A percentile compares a stretch with the other conserved stretches of the same genome.
These are phyloP conservation scores for Allygus modestus DNA, from an alignment of 2,888 invertebrate genomes.

Conservation along the genomic window DNA sequence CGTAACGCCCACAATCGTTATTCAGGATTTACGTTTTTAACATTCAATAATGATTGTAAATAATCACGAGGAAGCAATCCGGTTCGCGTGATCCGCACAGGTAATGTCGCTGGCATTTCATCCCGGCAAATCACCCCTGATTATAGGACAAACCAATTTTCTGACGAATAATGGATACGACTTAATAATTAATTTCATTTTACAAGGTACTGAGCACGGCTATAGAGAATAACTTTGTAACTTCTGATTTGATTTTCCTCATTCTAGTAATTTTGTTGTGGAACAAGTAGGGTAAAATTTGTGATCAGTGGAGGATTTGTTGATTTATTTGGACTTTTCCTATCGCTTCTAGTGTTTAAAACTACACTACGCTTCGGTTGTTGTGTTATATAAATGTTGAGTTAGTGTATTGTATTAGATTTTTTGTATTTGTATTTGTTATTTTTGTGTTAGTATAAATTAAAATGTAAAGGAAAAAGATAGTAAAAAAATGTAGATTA, in stretches of 20 bases:
- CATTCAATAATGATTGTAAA: not conserved
- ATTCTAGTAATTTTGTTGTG: not conserved
- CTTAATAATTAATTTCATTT: constrained; percentile 28
- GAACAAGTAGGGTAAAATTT: no score
- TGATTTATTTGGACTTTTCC: no score
- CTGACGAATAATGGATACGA: constrained; percentile 33
- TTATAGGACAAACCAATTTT: constrained; percentile 42
- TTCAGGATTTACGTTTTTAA: not conserved
- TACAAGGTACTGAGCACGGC: not conserved
- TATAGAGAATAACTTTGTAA: not conserved
- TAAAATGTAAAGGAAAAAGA: no score
- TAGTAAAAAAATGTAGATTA: no score
- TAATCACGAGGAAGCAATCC: constrained; percentile 1
- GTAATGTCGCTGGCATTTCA: constrained; percentile 13
- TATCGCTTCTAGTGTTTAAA: no score
- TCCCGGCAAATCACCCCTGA: constrained; percentile 3
- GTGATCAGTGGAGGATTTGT: no score
- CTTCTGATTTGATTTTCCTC: not conserved
- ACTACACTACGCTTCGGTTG: no score
- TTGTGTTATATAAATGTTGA: no score
- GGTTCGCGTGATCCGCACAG: not conserved
- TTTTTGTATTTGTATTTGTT: no score
- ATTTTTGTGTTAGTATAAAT: no score
- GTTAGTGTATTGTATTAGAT: no score
- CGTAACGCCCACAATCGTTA: not conserved